Evolutionary conservation across 1,140 invertebrate species (phyloP).

Genomic region (Pentalonia nigronervosa): DNA sequence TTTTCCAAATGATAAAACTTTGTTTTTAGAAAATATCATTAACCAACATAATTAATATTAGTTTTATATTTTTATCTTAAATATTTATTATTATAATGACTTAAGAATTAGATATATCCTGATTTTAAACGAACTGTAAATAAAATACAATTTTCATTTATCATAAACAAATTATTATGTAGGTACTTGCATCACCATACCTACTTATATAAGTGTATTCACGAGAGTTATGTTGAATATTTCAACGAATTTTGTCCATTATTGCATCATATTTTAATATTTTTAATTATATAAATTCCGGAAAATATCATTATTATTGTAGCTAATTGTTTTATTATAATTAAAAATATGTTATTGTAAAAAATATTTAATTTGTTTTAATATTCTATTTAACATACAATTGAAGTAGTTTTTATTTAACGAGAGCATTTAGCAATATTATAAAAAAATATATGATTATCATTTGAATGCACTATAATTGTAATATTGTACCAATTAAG

Average conservation of each 20-base stretch:
- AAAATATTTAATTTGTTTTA: constrained; percentile 8
- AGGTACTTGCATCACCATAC: neutral
- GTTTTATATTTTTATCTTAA: neutral
- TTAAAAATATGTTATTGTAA: neutral
- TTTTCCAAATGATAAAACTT: neutral
- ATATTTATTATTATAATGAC: neutral
- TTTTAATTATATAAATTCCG: neutral
- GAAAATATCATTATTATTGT: neutral
- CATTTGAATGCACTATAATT: neutral
- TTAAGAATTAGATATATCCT: neutral
- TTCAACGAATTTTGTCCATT: neutral
- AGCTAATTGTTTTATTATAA: neutral
- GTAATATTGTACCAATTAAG: neutral
- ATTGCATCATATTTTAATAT: neutral
- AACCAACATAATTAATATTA: neutral
- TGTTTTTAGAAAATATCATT: neutral
- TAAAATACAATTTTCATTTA: neutral
- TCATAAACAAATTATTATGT: neutral
- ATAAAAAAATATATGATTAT: neutral
- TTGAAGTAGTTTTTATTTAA: neutral
- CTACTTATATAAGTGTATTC: neutral
- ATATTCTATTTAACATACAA: neutral
- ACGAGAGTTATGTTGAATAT: neutral
- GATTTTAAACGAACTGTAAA: neutral
- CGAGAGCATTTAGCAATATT: neutral